A percentile compares a stretch with the other conserved stretches of the same genome.
Evolutionary conservation across 1,140 invertebrate genomes (phyloP).

Genomic region (Ceratina australensis): DNA sequence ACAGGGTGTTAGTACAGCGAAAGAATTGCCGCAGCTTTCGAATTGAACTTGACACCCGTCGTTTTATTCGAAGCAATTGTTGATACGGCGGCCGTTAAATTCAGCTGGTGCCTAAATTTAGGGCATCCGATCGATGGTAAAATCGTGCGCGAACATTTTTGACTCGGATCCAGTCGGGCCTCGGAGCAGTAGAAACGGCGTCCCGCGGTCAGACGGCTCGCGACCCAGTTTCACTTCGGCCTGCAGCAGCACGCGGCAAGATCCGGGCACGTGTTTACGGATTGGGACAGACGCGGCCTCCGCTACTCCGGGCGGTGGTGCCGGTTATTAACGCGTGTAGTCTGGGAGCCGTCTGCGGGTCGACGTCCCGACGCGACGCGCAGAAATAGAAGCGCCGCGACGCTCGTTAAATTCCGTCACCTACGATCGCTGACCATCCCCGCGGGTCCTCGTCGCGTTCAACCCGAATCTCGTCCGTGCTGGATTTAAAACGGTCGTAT

Average conservation of each 20-base stretch:
- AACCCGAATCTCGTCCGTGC: constrained; percentile 39
- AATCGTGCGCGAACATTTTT: neutral
- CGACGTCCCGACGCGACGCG: constrained; percentile 73
- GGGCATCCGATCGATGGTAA: neutral
- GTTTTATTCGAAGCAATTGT: constrained; percentile 1
- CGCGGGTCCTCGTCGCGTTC: constrained; percentile 39
- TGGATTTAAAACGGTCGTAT: too few species aligned
- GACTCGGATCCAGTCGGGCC: constrained; percentile 1
- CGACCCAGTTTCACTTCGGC: constrained; percentile 35
- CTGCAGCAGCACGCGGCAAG: constrained; percentile 2
- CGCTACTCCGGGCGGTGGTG: constrained; percentile 1
- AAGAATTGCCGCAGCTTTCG: neutral
- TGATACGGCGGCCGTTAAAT: neutral
- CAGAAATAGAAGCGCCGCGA: constrained; percentile 77
- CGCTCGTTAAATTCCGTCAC: constrained; percentile 75
- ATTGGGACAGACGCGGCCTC: constrained; percentile 14
- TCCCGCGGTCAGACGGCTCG: neutral
- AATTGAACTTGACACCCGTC: neutral
- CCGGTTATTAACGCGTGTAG: constrained; percentile 69
- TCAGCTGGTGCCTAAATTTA: neutral
- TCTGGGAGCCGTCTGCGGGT: constrained; percentile 78
- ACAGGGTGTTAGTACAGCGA: neutral
- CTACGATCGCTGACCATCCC: constrained; percentile 59
- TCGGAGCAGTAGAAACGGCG: neutral
- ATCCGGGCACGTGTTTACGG: constrained; percentile 33